Conservation (phyloP, 2,113 vertebrate species). For the Pygoscelis antarcticus region DNA sequence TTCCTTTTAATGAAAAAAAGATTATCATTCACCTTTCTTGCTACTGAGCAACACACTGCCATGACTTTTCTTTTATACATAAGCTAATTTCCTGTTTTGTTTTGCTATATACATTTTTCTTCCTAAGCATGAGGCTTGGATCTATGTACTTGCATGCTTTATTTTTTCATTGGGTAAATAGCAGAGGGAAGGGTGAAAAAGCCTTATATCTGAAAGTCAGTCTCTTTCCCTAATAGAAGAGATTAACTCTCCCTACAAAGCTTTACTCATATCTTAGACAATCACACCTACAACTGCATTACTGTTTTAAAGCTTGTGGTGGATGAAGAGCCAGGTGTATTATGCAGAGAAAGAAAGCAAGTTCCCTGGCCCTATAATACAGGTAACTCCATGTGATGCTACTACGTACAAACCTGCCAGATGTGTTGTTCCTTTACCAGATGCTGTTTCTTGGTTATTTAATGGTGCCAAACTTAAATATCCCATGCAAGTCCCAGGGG, state of each 20-base stretch:
- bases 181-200: not conserved
- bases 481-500: not conserved
- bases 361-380: not conserved
- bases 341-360: not conserved
- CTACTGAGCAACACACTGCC: not conserved
- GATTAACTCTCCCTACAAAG: not conserved
- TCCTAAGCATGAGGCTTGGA: not conserved
- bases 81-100: not conserved
- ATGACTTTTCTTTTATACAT: not conserved
- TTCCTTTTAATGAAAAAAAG: not conserved
- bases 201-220: not conserved
- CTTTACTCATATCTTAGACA: not conserved
- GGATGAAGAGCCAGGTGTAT: not conserved
- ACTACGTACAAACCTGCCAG: not conserved
- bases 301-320: not conserved
- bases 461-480: not conserved
- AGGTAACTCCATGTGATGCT: not conserved
- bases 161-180: not conserved
- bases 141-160: not conserved
- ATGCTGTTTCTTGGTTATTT: not conserved
- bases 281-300: not conserved
- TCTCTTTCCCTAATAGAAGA: not conserved
- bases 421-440: not conserved
- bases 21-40: not conserved
- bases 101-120: not conserved